Conservation (phyloP, 2,113 vertebrate genomes). For the Tenebrosternarchus preto region DNA sequence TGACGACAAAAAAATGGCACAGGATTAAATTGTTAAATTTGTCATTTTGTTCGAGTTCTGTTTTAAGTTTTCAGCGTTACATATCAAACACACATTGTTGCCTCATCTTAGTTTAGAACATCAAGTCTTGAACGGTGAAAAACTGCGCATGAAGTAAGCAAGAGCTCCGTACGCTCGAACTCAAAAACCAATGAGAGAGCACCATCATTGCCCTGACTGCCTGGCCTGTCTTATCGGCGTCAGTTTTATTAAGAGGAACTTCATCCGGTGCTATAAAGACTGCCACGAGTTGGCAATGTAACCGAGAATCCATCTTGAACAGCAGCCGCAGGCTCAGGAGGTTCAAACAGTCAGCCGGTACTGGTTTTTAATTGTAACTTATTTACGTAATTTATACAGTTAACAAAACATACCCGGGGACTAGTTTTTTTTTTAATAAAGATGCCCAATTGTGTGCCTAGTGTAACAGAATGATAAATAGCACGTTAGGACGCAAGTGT, state of each 20-base stretch:
- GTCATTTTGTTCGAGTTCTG: too few relatives aligned
- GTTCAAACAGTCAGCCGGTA: conserved; percentile 47
- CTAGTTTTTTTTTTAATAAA: too few relatives aligned
- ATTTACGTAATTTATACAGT: background rate
- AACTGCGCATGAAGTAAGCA: conserved; percentile 32
- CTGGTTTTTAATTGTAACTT: background rate
- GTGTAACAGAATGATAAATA: background rate
- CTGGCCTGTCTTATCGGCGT: conserved; percentile 8
- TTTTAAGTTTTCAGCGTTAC: too few relatives aligned
- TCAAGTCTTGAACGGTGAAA: background rate
- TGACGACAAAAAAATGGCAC: too few relatives aligned
- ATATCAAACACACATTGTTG: too few relatives aligned
- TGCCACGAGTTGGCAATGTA: conserved; percentile 53
- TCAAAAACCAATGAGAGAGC: conserved; percentile 8
- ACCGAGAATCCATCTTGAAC: conserved; percentile 54
- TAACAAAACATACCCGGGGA: background rate
- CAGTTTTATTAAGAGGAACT: conserved; percentile 5
- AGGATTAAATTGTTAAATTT: too few relatives aligned
- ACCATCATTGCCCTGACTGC: background rate
- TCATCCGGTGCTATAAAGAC: conserved; percentile 51
- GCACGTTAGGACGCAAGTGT: background rate
- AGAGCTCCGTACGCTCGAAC: background rate
- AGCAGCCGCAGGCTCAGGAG: conserved; percentile 32
- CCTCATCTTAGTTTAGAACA: background rate
- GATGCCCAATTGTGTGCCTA: background rate